Conservation (phyloP, 2,797 vertebrate genomes). For the Amphiprion clarkii region DNA sequence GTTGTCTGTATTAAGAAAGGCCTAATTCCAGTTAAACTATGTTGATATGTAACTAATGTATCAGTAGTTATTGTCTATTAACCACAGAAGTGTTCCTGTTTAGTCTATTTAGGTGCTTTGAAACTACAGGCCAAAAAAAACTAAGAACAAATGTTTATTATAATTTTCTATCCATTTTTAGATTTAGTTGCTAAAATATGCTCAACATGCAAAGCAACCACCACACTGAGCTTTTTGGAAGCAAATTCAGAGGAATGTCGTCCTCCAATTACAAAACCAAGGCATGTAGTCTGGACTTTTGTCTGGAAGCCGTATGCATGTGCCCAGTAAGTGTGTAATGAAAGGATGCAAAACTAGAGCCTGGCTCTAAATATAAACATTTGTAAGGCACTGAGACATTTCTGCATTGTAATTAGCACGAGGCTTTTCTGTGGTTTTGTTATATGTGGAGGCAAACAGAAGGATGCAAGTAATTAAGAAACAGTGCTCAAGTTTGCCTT, state of each 20-base stretch:
- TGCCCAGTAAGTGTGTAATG: conserved; percentile 75
- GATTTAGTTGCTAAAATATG: conserved; percentile 45
- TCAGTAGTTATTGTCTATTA: background rate
- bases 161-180: background rate
- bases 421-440: conserved; percentile 70
- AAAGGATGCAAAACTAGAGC: conserved; percentile 68
- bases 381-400: conserved; percentile 64
- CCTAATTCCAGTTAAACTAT: background rate
- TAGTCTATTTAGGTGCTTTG: background rate
- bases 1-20: background rate
- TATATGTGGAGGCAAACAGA: conserved; percentile 70
- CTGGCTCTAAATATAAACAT: conserved; percentile 74
- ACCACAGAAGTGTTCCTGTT: background rate
- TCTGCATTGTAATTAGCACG: conserved; percentile 74
- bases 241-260: conserved; percentile 19
- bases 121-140: conserved; percentile 13
- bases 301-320: conserved; percentile 52
- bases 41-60: background rate
- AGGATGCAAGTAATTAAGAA: conserved; percentile 62
- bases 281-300: conserved; percentile 47
- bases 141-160: conserved; percentile 15
- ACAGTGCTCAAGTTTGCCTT: conserved; percentile 41
- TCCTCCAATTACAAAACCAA: conserved; percentile 52
- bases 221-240: conserved; percentile 28
- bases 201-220: conserved; percentile 38